Percentiles rank a stretch among this genome's conserved stretches.
Conservation (phyloP, 2,888 invertebrate genomes). For the Lithophane socia region DNA sequence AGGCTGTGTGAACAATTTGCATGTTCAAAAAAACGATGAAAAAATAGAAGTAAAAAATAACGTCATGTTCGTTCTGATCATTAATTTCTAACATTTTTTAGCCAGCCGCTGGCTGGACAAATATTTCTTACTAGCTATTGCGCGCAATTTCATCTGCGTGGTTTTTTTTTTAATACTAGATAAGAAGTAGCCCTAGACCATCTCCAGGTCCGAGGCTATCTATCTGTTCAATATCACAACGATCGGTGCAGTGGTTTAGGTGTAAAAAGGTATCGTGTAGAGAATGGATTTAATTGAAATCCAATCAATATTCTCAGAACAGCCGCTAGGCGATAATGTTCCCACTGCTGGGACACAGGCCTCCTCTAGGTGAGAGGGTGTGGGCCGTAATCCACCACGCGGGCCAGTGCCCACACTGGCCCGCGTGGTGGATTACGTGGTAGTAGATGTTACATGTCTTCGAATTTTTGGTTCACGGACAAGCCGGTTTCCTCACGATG, state of each 20-base stretch:
- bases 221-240: not conserved
- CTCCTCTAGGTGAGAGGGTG: no score
- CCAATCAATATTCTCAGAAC: not conserved
- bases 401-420: no score
- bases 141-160: not conserved
- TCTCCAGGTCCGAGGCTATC: not conserved
- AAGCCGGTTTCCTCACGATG: no score
- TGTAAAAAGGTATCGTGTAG: not conserved
- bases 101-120: not conserved
- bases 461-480: no score
- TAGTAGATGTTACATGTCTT: no score
- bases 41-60: not conserved
- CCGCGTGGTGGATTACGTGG: no score
- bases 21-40: not conserved
- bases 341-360: no score
- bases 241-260: not conserved
- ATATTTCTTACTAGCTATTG: not conserved
- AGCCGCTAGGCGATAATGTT: not conserved
- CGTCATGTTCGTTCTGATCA: not conserved
- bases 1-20: no score
- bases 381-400: no score
- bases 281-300: not conserved
- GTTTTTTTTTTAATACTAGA: no score
- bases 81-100: not conserved
- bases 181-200: rapidly evolving